phyloP scores from a whole-genome alignment of 1,140 invertebrate genomes.

The Kradibia gibbosae region DNA sequence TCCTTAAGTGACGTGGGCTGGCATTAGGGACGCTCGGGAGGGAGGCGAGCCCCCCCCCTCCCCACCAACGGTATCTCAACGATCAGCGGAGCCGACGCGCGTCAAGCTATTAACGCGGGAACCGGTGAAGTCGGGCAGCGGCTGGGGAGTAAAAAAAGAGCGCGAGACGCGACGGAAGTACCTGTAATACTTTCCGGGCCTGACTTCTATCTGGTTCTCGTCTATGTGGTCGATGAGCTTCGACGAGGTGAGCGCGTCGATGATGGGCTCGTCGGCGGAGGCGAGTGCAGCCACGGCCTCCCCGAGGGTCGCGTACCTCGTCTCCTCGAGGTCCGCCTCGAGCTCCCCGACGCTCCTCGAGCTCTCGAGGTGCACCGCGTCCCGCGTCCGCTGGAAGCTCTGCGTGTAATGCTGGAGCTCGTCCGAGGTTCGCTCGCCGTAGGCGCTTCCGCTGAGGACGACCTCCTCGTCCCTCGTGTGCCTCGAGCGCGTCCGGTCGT shows the following conservation, averaged over 20 bases:
- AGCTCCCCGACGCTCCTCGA: conserved; percentile 57
- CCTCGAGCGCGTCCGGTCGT: conserved; percentile 59
- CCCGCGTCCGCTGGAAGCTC: conserved; percentile 55
- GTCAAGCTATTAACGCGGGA: too few relatives aligned
- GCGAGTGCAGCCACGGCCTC: not conserved
- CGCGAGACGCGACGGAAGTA: conserved; percentile 52
- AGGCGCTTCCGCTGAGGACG: conserved; percentile 62
- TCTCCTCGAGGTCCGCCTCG: conserved; percentile 50
- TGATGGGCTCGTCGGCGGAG: conserved; percentile 36
- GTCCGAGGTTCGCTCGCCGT: conserved; percentile 59
- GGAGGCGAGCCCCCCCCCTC: too few relatives aligned
- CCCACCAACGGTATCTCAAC: too few relatives aligned
- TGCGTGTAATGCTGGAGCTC: conserved; percentile 35
- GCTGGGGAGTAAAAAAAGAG: not conserved
- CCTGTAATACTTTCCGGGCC: conserved; percentile 66
- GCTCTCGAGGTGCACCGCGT: conserved; percentile 62
- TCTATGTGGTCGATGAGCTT: conserved; percentile 67
- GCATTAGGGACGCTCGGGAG: too few relatives aligned
- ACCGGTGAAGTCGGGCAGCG: not conserved
- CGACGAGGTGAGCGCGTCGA: conserved; percentile 60
- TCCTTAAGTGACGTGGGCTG: too few relatives aligned
- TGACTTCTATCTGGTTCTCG: conserved; percentile 69
- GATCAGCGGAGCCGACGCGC: too few relatives aligned
- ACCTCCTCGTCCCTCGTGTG: conserved; percentile 55
- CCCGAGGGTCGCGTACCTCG: not conserved